These are phyloP conservation scores for Gallinago nigripennis DNA, from an alignment of 2,797 vertebrate species.

Conservation along the genomic window DNA sequence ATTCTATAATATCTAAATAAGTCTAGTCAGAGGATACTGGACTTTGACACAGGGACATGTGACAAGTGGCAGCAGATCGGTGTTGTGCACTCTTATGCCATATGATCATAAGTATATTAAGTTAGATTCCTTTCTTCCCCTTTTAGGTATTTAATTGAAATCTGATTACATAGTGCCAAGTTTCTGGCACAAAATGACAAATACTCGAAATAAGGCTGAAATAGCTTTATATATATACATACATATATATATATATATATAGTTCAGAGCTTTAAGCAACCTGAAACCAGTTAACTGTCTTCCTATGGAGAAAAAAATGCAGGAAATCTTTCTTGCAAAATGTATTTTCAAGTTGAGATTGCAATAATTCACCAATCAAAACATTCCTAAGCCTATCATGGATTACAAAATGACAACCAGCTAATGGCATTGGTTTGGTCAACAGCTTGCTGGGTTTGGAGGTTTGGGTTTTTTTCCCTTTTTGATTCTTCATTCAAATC, in stretches of 20 bases:
- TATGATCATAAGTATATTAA: accelerated
- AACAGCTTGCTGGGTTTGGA: not conserved
- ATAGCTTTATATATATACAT: not conserved
- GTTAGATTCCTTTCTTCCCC: not conserved
- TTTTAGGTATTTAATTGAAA: not conserved
- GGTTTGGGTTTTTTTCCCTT: not conserved
- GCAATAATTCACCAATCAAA: not conserved
- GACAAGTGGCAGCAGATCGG: not conserved
- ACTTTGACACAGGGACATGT: not conserved
- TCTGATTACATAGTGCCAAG: not conserved
- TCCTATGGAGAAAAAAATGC: accelerated
- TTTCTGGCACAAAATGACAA: not conserved
- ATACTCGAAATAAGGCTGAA: not conserved
- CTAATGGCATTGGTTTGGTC: not conserved
- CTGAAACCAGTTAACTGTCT: not conserved
- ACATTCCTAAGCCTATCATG: not conserved
- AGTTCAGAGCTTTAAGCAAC: not conserved
- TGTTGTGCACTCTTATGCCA: not conserved
- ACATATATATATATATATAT: too few species aligned
- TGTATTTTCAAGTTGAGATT: not conserved
- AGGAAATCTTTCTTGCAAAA: not conserved
- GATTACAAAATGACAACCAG: not conserved
- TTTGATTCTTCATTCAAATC: not conserved
- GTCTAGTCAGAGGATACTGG: not conserved
- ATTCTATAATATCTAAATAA: not conserved